Evolutionary conservation across 2,888 invertebrate genomes (phyloP), one percentile per base, ranked within the genome.

Genomic region (Anthophora plumipes): DNA sequence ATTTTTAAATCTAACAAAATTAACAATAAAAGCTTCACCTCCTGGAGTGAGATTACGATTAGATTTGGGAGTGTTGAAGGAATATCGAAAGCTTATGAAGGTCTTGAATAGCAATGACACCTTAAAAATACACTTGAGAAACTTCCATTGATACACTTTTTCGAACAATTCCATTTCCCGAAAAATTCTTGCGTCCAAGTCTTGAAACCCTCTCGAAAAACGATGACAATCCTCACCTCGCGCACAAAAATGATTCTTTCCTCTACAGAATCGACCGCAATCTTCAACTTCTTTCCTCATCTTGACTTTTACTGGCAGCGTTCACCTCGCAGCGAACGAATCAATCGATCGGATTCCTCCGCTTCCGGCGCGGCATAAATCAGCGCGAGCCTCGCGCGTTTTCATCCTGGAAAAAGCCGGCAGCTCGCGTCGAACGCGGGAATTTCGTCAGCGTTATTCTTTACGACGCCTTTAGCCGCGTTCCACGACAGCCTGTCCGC

Each of bases 381-480:
- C 77, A 85, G 41, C 52, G n/a, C 4, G 31, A 7, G 20, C 22
- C 17, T 14, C 41, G 63, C 39, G 57, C 25, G 50, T 31, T 73
- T 78, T 54, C 75, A 60, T 31, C 68, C 12, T 48, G 70, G 68
- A 85, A 83, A 83, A 87, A 73, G 69, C 8, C 12, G 5, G 9
- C 25, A 48, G 63, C 59, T 63, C 48, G 31, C 64, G 39, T 68
- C 54, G 31, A 72, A 64, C 61, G 55, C 67, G 76, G n/a, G 63
- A 37, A 48, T 48, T 48, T 54, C 41, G 55, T 41, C 55, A 7
- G 81, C 84, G 88, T 90, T 90, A 90, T 89, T 89, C 88, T 89
- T 89, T 87, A 87, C 86, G 85, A 89, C 84, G 86, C 85, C 87
- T 85, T 82, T 81, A 85, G 81, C 83, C 72, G 80, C 84, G 87